Evolutionary conservation across 2,113 vertebrate genomes (phyloP).

Genomic region (Oncorhynchus tshawytscha): DNA sequence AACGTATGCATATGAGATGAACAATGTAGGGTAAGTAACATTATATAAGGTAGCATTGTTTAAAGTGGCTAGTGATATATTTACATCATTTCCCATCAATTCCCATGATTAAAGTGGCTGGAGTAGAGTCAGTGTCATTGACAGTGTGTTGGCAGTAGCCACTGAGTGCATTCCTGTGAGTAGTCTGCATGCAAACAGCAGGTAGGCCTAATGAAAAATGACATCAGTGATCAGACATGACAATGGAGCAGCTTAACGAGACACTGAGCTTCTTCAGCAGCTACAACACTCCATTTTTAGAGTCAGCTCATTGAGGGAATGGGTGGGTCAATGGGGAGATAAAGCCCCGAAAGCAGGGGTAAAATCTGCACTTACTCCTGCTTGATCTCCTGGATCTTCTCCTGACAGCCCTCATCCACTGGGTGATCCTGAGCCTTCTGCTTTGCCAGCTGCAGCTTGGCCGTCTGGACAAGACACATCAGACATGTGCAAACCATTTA

Average conservation of each 20-base stretch:
- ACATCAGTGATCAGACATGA: not conserved
- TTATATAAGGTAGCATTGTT: too few species aligned
- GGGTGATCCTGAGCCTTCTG: constrained; percentile 84
- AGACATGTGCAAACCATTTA: constrained; percentile 42
- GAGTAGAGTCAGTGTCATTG: too few species aligned
- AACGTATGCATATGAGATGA: too few species aligned
- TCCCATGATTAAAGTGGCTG: too few species aligned
- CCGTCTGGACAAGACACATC: constrained; percentile 74
- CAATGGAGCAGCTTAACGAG: not conserved
- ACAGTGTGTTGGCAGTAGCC: too few species aligned
- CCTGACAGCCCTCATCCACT: constrained; percentile 70
- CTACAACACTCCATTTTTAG: not conserved
- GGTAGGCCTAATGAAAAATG: not conserved
- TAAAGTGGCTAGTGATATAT: too few species aligned
- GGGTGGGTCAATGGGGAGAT: constrained; percentile 19
- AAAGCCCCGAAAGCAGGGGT: constrained; percentile 12
- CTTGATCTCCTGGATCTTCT: constrained; percentile 80
- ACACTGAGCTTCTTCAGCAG: not conserved
- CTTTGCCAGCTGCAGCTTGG: constrained; percentile 83
- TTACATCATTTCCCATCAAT: too few species aligned
- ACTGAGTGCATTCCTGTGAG: not conserved
- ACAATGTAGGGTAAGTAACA: too few species aligned
- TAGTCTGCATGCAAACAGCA: not conserved
- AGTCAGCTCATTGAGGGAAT: not conserved
- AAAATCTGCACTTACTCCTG: constrained; percentile 76